These are phyloP conservation scores for Sylvilagus bachmani DNA, from an alignment of 2,113 vertebrate species.

Conservation along the genomic window DNA sequence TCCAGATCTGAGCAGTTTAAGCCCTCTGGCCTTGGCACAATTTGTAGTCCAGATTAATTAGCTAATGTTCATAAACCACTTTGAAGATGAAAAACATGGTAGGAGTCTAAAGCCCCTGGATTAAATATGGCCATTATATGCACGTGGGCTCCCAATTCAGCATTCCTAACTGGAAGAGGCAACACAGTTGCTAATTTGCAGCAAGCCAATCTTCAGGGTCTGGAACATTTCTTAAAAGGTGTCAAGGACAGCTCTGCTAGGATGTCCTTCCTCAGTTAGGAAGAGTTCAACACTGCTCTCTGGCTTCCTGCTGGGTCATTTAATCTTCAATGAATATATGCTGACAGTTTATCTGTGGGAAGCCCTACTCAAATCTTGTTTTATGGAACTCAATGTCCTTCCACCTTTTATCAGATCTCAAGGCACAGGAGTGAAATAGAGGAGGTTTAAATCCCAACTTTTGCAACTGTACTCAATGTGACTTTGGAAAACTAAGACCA, in stretches of 20 bases:
- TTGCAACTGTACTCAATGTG: too few relatives aligned
- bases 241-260: background rate
- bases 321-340: background rate
- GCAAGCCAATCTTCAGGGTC: too few relatives aligned
- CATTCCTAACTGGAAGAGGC: background rate
- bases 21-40: slow-evolving; percentile 64
- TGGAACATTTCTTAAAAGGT: background rate
- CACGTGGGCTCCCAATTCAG: background rate
- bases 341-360: background rate
- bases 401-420: accelerated
- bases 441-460: background rate
- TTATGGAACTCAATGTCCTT: background rate
- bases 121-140: slow-evolving; percentile 2
- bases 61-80: slow-evolving; percentile 54
- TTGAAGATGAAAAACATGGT: slow-evolving; percentile 60
- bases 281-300: too few relatives aligned
- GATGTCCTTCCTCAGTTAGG: background rate
- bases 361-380: background rate
- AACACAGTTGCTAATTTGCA: background rate
- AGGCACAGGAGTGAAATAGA: background rate
- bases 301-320: background rate
- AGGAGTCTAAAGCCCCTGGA: background rate
- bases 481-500: background rate
- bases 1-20: slow-evolving; percentile 33
- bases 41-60: slow-evolving; percentile 72